Evolutionary conservation across 1,140 invertebrate genomes (phyloP).

Genomic region (Calephelis virginiensis): DNA sequence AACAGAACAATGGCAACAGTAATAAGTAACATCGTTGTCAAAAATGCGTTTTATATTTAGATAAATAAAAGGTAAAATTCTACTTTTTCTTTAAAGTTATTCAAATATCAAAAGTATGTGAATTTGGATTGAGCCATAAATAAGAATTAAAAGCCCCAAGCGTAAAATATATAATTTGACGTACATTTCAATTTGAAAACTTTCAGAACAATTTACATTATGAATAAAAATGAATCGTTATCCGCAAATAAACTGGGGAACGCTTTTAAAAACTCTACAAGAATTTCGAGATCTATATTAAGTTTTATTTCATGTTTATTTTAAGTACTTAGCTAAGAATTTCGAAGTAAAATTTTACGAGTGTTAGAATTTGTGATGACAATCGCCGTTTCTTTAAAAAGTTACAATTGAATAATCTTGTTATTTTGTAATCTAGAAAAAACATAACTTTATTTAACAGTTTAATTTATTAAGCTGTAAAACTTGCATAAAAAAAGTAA

Average conservation of each 20-base stretch:
- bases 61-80: no score
- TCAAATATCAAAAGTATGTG: constrained; percentile 5
- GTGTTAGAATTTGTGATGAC: constrained; percentile 8
- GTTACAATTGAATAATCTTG: constrained; percentile 9
- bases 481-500: no score
- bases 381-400: constrained; percentile 1
- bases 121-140: constrained; percentile 12
- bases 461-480: no score
- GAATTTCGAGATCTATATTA: constrained; percentile 27
- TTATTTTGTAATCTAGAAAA: background rate
- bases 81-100: constrained; percentile 2
- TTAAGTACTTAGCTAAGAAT: constrained; percentile 21
- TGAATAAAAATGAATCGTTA: constrained; percentile 47
- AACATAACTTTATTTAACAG: no score
- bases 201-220: constrained; percentile 52
- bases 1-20: no score
- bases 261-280: constrained; percentile 40
- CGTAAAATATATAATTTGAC: constrained; percentile 32
- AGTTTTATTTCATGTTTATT: constrained; percentile 34
- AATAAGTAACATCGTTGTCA: no score
- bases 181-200: constrained; percentile 45
- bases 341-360: background rate
- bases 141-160: constrained; percentile 15
- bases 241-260: constrained; percentile 44
- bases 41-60: no score